phyloP scores from a whole-genome alignment of 2,113 vertebrate genomes.

The Onychorhynchus coronatus region DNA sequence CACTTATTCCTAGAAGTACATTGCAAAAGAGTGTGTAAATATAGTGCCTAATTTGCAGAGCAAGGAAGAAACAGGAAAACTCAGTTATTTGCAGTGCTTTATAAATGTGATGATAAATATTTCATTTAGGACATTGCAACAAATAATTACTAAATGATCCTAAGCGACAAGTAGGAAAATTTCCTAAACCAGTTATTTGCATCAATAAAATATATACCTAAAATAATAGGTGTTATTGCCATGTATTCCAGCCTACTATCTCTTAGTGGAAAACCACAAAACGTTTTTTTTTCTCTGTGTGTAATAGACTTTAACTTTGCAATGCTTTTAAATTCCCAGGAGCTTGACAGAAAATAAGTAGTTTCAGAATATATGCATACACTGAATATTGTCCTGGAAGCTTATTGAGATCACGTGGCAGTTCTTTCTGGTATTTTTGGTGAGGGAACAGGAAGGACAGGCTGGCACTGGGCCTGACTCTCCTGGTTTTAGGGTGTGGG shows the following conservation, averaged over 20 bases:
- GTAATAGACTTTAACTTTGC: neutral
- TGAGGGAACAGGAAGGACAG: neutral
- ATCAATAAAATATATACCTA: neutral
- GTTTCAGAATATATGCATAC: neutral
- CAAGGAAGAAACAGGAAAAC: neutral
- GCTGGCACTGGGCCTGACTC: rapidly evolving
- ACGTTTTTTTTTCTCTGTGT: neutral
- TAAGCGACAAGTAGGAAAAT: neutral
- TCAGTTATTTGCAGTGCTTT: neutral
- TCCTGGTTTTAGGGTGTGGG: neutral
- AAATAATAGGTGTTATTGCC: neutral
- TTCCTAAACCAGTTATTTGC: neutral
- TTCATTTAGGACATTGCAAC: neutral
- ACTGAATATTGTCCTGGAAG: neutral
- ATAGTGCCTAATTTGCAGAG: neutral
- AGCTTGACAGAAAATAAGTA: neutral
- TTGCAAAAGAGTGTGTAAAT: neutral
- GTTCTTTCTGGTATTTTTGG: neutral
- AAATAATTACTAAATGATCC: neutral
- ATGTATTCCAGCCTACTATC: neutral
- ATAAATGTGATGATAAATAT: neutral
- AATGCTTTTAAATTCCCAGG: neutral
- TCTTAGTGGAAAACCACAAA: neutral
- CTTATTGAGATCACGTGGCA: neutral
- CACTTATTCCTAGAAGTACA: neutral